A percentile compares a stretch with the other conserved stretches of the same genome.
phyloP scores from a whole-genome alignment of 2,113 vertebrate species.

The Podilymbus podiceps region DNA sequence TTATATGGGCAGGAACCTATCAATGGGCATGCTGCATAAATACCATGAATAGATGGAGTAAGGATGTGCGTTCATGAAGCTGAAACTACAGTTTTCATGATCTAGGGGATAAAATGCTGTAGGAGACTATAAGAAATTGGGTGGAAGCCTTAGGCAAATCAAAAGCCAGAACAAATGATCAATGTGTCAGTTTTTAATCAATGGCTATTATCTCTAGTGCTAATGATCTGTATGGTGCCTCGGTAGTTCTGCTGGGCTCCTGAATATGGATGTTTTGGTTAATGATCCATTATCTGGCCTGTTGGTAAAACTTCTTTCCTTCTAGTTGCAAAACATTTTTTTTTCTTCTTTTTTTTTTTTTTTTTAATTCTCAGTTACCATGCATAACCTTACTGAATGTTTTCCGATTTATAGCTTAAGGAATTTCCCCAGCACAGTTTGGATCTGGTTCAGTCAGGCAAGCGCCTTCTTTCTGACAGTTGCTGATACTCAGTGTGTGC shows the following conservation, averaged over 20 bases:
- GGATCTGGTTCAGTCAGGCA: not conserved
- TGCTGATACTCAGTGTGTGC: accelerated
- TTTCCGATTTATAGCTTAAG: not conserved
- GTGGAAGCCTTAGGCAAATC: not conserved
- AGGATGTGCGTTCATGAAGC: not conserved
- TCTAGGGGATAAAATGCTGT: not conserved
- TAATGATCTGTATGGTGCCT: conserved; percentile 34
- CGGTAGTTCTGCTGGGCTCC: conserved; percentile 46
- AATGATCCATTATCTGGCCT: conserved; percentile 62
- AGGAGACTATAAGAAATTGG: not conserved
- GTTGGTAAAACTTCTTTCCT: conserved; percentile 67
- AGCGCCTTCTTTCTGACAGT: not conserved
- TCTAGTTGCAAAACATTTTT: conserved; percentile 64
- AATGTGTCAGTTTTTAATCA: conserved; percentile 73
- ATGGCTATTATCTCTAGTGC: conserved; percentile 66
- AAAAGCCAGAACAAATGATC: conserved; percentile 57
- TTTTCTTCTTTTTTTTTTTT: not conserved
- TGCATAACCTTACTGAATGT: not conserved
- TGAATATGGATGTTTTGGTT: conserved; percentile 68
- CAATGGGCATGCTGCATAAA: not conserved
- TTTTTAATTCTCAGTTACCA: not conserved
- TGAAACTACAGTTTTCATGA: not conserved
- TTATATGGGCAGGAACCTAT: conserved; percentile 32
- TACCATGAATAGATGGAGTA: conserved; percentile 28
- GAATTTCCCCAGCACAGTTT: not conserved